phyloP scores from a whole-genome alignment of 2,113 vertebrate genomes.

The Lipotes vexillifer region DNA sequence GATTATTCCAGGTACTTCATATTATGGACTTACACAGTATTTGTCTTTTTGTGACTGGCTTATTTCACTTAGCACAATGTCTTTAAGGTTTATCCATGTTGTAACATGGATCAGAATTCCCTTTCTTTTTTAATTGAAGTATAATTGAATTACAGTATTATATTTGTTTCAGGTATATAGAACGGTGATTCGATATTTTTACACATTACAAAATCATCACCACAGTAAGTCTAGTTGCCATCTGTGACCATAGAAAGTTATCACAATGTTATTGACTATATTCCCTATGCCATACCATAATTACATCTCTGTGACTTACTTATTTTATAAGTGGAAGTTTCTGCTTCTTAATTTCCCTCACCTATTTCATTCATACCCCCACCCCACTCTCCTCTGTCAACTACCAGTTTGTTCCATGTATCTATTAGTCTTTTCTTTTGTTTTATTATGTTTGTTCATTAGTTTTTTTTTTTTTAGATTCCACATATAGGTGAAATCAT shows the following conservation, averaged over 20 bases:
- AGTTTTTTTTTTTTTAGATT: no score
- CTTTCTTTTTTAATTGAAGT: no score
- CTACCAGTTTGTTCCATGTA: background rate
- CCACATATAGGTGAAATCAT: no score
- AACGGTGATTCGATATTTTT: background rate
- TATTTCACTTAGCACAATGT: no score
- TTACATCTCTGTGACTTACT: background rate
- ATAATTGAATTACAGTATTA: no score
- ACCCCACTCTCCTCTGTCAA: background rate
- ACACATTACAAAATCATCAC: background rate
- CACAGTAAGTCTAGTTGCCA: background rate
- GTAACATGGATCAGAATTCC: no score
- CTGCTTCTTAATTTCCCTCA: background rate
- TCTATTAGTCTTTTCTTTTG: background rate
- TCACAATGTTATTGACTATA: background rate
- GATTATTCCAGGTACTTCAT: no score
- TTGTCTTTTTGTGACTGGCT: no score
- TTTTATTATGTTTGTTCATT: background rate
- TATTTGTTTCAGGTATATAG: no score
- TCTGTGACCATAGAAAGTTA: background rate
- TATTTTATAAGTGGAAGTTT: background rate
- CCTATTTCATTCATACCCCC: background rate
- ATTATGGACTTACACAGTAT: no score
- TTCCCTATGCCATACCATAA: background rate
- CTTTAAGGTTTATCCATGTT: no score